Conservation (phyloP, 2,113 vertebrate species). For the Triplophysa dalaica region DNA sequence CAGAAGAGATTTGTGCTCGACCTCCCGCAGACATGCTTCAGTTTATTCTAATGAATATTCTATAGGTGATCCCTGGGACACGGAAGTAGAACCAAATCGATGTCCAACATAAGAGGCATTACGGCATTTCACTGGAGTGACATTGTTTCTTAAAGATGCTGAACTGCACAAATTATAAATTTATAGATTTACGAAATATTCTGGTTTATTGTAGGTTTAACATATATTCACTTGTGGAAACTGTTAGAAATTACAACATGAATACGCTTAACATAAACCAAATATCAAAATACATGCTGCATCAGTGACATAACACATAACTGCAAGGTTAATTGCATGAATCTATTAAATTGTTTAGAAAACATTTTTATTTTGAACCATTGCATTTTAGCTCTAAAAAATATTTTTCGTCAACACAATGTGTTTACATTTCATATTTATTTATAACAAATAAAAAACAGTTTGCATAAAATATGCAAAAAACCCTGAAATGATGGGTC, state of each 20-base stretch:
- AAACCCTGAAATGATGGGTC: neutral
- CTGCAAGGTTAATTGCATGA: neutral
- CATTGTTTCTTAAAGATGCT: conserved; percentile 37
- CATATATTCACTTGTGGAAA: neutral
- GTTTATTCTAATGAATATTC: conserved; percentile 66
- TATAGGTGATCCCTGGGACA: conserved; percentile 53
- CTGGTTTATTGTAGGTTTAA: too few species aligned
- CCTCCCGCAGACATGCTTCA: conserved; percentile 71
- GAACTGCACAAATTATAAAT: neutral
- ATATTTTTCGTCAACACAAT: neutral
- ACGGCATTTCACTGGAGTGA: neutral
- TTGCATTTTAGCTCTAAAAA: neutral
- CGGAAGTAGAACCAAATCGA: conserved; percentile 61
- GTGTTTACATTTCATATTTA: neutral
- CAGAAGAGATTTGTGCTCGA: conserved; percentile 68
- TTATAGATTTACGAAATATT: neutral
- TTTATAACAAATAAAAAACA: neutral
- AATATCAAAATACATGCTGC: neutral
- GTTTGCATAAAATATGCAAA: neutral
- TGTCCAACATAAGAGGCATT: conserved; percentile 61
- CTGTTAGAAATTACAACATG: too few species aligned
- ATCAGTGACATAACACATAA: neutral
- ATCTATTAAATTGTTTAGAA: too few species aligned
- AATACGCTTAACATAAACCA: neutral
- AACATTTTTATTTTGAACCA: too few species aligned